Evolutionary conservation across 2,113 vertebrate genomes (phyloP), one percentile per base, ranked within the genome.

Genomic region (Procavia capensis): DNA sequence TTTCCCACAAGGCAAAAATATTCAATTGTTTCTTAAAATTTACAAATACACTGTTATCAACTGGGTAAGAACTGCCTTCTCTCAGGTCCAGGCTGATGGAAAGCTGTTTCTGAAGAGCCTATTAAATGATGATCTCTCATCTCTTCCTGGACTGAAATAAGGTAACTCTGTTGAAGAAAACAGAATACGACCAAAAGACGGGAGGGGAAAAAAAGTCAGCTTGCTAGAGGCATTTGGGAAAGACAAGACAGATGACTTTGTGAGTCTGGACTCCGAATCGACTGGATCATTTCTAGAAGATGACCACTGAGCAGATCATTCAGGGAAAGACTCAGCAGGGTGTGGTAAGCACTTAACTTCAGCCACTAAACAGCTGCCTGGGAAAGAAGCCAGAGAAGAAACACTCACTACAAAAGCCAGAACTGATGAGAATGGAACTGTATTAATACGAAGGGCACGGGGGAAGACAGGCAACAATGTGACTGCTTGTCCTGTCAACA

Each of bases 301-400:
- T 63, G 84, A 85, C 74, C 88, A 27, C 54, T 5, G 43, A 88
- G 92, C 27, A 54, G 74, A 24, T 27, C 72, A 47, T 29, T 68
- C 5, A 43, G 93, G 92, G 72, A 88, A 54, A 0, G 16, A 93
- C 59, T 31, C 59, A 59, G 63, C n/a, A 36, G 70, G 0, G 24
- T 90, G 76, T 61, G 84, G 85, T 59, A 93, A 70, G 85, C 6
- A 80, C 90, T 85, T 47, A 39, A 81, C 91, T 93, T 19, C 29
- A 85, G 88, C 22, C 74, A 64, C 83, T 41, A 82, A 45, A 82
- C 82, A 90, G 95, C 93, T 95, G 91, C 88, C 93, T 75, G 85
- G 96, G 96, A 95, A 4, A 36, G 1, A n/a, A 36, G 88, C 94
- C 95, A 95, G 90, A 45, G 59, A 88, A 95, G 85, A 39, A 63